phyloP scores from a whole-genome alignment of 1,140 invertebrate species.

The Bombus waltoni region DNA sequence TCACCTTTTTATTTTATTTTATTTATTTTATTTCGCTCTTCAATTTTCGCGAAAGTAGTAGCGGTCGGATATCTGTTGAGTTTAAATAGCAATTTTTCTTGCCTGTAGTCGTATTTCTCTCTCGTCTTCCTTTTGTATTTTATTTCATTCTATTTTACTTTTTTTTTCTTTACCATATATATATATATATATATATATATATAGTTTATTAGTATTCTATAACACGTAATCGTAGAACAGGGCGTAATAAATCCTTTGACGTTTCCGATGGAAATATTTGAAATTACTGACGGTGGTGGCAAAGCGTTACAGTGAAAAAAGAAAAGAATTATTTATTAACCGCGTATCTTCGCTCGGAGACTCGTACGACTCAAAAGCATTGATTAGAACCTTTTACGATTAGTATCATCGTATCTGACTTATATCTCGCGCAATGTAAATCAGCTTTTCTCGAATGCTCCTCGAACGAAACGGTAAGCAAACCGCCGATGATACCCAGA shows the following conservation, averaged over 20 bases:
- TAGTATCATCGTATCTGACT: too few species aligned
- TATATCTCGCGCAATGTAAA: too few species aligned
- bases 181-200: background rate
- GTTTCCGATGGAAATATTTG: background rate
- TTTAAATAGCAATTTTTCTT: background rate
- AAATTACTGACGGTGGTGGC: background rate
- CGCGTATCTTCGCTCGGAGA: background rate
- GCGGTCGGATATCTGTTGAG: background rate
- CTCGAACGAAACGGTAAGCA: too few species aligned
- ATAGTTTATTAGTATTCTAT: background rate
- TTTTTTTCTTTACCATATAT: background rate
- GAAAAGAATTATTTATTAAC: background rate
- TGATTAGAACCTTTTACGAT: too few species aligned
- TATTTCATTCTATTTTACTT: background rate
- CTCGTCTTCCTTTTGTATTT: background rate
- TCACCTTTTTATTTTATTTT: background rate
- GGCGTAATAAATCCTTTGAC: background rate
- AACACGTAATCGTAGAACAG: background rate
- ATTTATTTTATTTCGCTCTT: slow-evolving; percentile 2
- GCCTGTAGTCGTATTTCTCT: background rate
- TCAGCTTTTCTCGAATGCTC: too few species aligned
- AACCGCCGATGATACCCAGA: too few species aligned
- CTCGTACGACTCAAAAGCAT: too few species aligned
- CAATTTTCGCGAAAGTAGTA: background rate
- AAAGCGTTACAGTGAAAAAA: background rate